Percentiles rank a stretch among this genome's conserved stretches.
These are phyloP conservation scores for Pseudomugil tenellus DNA, from an alignment of 2,797 vertebrate genomes.

Conservation along the genomic window DNA sequence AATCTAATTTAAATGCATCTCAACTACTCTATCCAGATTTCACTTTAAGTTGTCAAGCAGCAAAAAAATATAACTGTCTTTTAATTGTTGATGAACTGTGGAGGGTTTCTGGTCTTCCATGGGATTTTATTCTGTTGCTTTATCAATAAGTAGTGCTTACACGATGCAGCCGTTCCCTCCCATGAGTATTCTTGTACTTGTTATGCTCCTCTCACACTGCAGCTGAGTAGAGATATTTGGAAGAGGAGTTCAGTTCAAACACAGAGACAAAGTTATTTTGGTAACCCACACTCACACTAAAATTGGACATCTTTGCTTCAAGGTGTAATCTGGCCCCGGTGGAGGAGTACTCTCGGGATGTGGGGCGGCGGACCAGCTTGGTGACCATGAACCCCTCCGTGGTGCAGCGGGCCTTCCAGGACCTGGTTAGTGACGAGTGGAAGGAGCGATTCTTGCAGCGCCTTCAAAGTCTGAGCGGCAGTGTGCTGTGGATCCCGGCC, in stretches of 20 bases:
- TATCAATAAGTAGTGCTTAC: not conserved
- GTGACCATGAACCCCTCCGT: constrained; percentile 99
- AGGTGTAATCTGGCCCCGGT: constrained; percentile 98
- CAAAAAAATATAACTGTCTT: too few relatives aligned
- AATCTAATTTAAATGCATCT: too few relatives aligned
- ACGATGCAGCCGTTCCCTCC: not conserved
- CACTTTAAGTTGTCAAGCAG: too few relatives aligned
- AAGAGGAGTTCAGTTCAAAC: not conserved
- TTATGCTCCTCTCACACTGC: constrained; percentile 3
- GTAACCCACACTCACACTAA: not conserved
- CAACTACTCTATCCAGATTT: too few relatives aligned
- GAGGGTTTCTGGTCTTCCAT: not conserved
- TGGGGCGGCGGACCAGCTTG: constrained; percentile 89
- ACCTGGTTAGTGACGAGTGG: constrained; percentile 91
- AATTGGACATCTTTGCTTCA: not conserved
- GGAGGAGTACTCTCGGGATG: constrained; percentile 89
- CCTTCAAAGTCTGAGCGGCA: constrained; percentile 89
- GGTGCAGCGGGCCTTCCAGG: constrained; percentile 95
- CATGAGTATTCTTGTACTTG: not conserved
- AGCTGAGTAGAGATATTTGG: not conserved
- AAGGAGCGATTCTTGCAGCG: constrained; percentile 89
- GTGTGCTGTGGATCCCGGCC: constrained; percentile 96
- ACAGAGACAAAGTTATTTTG: not conserved
- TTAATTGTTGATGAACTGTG: too few relatives aligned
- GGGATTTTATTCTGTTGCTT: not conserved